Evolutionary conservation across 2,797 vertebrate species (phyloP).

Genomic region (Scomberomorus guttatus): DNA sequence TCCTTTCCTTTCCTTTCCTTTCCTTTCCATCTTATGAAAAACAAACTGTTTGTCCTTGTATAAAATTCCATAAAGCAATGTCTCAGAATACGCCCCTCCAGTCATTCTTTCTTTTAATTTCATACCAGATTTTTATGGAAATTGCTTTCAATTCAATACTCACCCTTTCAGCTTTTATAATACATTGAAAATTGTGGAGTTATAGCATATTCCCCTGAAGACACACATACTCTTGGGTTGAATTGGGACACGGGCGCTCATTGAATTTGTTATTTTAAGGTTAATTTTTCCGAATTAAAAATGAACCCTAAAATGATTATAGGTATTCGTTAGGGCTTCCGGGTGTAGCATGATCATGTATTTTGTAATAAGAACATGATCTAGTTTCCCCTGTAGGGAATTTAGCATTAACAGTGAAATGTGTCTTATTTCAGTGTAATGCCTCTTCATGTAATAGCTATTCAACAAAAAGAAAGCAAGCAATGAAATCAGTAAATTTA

Average conservation of each 20-base stretch:
- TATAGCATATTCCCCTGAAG: constrained; percentile 63
- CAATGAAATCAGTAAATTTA: constrained; percentile 13
- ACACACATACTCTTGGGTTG: constrained; percentile 48
- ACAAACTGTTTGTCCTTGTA: constrained; percentile 49
- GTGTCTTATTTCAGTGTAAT: constrained; percentile 24
- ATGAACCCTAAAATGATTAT: constrained; percentile 53
- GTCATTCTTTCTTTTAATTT: constrained; percentile 74
- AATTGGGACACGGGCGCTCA: constrained; percentile 48
- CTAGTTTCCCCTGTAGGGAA: constrained; percentile 37
- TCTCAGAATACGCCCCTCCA: constrained; percentile 59
- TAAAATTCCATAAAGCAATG: constrained; percentile 52
- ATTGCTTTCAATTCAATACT: constrained; percentile 70
- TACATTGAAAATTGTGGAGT: constrained; percentile 58
- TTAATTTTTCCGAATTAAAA: constrained; percentile 63
- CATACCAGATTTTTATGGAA: constrained; percentile 66
- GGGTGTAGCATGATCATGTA: constrained; percentile 42
- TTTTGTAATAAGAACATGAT: constrained; percentile 63
- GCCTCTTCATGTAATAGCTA: constrained; percentile 30
- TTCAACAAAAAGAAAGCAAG: constrained; percentile 41
- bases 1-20: constrained; percentile 1
- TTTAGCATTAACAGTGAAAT: constrained; percentile 37
- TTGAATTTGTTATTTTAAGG: constrained; percentile 69
- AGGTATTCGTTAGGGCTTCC: constrained; percentile 43
- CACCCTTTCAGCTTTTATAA: constrained; percentile 64
- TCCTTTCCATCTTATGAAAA: constrained; percentile 30